These are phyloP conservation scores for Isaurus tuberculatus DNA, from an alignment of 92 coral and sea anemone species.

Conservation along the genomic window DNA sequence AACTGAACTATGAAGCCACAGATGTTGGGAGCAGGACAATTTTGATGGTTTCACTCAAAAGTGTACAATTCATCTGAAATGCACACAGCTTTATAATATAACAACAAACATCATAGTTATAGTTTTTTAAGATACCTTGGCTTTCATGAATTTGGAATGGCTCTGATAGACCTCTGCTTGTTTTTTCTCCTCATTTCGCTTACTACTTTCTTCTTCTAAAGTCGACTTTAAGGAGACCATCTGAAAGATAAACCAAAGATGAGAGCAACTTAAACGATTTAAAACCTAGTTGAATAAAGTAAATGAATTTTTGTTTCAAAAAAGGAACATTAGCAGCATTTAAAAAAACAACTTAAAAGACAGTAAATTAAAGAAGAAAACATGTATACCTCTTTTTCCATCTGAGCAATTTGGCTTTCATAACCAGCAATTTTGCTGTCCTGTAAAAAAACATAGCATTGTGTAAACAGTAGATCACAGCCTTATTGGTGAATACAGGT, in stretches of 20 bases:
- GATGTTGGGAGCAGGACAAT: no score
- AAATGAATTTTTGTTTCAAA: no score
- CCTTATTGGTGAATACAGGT: no score
- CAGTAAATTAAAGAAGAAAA: background rate
- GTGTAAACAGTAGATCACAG: no score
- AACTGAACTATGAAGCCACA: no score
- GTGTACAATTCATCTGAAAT: no score
- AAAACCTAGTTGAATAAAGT: no score
- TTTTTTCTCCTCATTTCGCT: slow-evolving; percentile 80
- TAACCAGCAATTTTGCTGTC: slow-evolving; percentile 86
- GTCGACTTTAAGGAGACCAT: slow-evolving; percentile 55
- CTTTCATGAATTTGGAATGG: slow-evolving; percentile 95
- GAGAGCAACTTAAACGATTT: background rate
- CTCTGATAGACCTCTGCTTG: slow-evolving; percentile 97
- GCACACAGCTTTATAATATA: no score
- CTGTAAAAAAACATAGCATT: slow-evolving; percentile 35
- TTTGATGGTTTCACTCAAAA: no score
- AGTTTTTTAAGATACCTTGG: slow-evolving; percentile 81
- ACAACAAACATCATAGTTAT: no score
- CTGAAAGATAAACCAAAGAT: slow-evolving; percentile 9
- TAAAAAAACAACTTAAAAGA: background rate
- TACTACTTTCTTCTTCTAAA: slow-evolving; percentile 68
- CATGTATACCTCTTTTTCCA: slow-evolving; percentile 66
- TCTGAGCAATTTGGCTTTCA: slow-evolving; percentile 63
- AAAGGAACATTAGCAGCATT: no score